Evolutionary conservation across 2,797 vertebrate species (phyloP), one percentile per base, ranked within the genome.

Genomic region (Pipistrellus nathusii): DNA sequence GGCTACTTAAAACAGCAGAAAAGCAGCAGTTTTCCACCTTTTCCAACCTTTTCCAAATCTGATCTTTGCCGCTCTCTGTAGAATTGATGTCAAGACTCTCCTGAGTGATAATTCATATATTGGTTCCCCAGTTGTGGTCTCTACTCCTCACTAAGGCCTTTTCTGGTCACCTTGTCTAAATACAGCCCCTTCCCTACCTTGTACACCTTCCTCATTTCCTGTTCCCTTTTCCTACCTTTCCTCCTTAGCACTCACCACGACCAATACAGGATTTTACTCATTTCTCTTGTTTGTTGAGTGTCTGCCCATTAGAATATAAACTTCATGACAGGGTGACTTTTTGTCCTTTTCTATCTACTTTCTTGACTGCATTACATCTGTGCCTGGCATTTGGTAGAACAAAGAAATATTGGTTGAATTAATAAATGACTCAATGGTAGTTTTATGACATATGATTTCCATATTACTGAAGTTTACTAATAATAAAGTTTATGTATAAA

Each of bases 401-500:
- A n/a, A 72, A 75, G 80, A 71, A 51, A 64, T 48, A 78, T 18
- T 64, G 15, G 48, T 81, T 66, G 30, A 85, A 69, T 81, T 69
- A 48, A 38, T 69, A 51, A 82, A 38, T 90, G 80, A 91, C 13
- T 81, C 64, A 3, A 3, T 51, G 82, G n/a, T 32, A 64, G n/a
- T 75, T 90, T 35, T 93, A 62, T 73, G 69, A 77, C 21, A 1
- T 59, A 23, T 64, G 75, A 87, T 91, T 88, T 89, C 32, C n/a
- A 0, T 51, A 44, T 90, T 82, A 59, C 18, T 44, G 48, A 30
- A 72, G 35, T 66, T 92, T 92, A 62, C 3, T 55, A 64, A 25
- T 64, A 89, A 41, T 55, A 32, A 2, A 59, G 10, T 30, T 27
- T 30, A 30, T 59, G 0, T 41, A 35, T 83, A 30, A 51, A 94